Base-by-base conservation (phyloP, 2,797 vertebrate species). In the Lagorchestes hirsutus region DNA sequence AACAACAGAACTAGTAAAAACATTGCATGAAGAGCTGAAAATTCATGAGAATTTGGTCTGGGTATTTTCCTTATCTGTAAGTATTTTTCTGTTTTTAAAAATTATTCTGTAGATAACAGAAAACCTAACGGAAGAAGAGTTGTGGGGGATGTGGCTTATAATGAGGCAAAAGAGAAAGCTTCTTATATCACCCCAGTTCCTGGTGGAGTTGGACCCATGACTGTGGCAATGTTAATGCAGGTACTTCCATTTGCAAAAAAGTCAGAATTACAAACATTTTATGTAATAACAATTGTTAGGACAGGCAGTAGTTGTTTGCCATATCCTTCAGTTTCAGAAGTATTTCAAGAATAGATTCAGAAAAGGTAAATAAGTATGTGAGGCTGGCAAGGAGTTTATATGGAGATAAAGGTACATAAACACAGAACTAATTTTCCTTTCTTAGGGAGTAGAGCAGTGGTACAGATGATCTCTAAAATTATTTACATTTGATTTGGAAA, bases 181-280 rank as follows among this genome's bases (percentile, higher is more conserved):
- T 98, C 99, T 27, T 99, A 99, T 97, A 99, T 99, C 98, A 99
- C 99, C 0, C 99, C 99, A 0, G 99, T 99, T 31, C 99, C 99
- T 0, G 99, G 99, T 0, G 99, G 99, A 0, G 99, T 99, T 0
- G 99, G 99, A 24, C 99, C 99, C 54, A 99, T 99, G 99, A 99
- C 99, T 0, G 99, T 99, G 52, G 99, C 99, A 54, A 99, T 99
- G 99, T 98, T 99, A 54, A 99, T 99, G 99, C 99, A 99, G 99
- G 99, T 99, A 96, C 0, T 1, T 95, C 90, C 56, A 92, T 14
- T 90, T 22, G 28, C 52, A 18, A 62, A 14, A n/a, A 59, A 46
- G 11, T 54, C 24, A 74, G 5, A 82, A 40, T 74, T 13, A 18
- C 54, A 91, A 95, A 28, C 24, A 46, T 50, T 87, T 87, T 87